Evolutionary conservation across 2,797 vertebrate genomes (phyloP).

Genomic region (Zenarchopterus dispar): DNA sequence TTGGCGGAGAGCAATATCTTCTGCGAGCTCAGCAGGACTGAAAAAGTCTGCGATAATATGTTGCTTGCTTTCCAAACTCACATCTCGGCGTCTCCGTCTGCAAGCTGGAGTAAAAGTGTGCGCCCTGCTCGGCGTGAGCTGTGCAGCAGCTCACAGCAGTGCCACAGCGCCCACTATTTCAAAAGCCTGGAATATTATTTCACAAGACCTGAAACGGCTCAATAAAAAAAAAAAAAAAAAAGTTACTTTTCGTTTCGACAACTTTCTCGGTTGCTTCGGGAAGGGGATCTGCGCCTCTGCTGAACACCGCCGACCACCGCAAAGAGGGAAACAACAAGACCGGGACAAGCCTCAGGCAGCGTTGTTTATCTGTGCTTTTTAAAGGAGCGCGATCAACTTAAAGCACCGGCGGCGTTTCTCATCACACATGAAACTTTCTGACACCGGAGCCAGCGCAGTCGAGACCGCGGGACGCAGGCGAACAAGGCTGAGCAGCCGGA

Average conservation of each 20-base stretch:
- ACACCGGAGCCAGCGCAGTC: conserved; percentile 68
- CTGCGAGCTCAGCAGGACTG: conserved; percentile 35
- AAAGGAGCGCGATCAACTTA: conserved; percentile 49
- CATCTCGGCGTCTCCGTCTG: conserved; percentile 62
- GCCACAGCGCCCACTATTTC: conserved; percentile 98
- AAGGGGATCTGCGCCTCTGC: conserved; percentile 57
- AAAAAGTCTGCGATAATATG: conserved; percentile 57
- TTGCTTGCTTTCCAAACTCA: conserved; percentile 74
- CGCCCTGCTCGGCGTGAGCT: conserved; percentile 50
- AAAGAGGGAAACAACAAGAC: conserved; percentile 37
- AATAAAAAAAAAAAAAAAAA: conserved; percentile 70
- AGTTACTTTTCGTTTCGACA: conserved; percentile 89
- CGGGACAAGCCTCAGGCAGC: conserved; percentile 30
- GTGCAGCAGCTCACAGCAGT: conserved; percentile 70
- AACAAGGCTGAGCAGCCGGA: conserved; percentile 55
- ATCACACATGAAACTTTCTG: conserved; percentile 80
- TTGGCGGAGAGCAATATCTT: conserved; percentile 56
- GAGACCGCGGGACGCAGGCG: conserved; percentile 56
- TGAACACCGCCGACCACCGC: conserved; percentile 39
- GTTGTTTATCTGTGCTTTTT: conserved; percentile 40
- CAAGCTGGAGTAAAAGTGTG: conserved; percentile 50
- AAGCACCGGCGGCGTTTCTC: conserved; percentile 73
- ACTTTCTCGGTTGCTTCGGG: conserved; percentile 88
- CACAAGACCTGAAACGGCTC: conserved; percentile 88
- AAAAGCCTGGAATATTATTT: conserved; percentile 90